Conservation (phyloP, 2,113 vertebrate genomes). For the Cyphomyrus plagiostoma region DNA sequence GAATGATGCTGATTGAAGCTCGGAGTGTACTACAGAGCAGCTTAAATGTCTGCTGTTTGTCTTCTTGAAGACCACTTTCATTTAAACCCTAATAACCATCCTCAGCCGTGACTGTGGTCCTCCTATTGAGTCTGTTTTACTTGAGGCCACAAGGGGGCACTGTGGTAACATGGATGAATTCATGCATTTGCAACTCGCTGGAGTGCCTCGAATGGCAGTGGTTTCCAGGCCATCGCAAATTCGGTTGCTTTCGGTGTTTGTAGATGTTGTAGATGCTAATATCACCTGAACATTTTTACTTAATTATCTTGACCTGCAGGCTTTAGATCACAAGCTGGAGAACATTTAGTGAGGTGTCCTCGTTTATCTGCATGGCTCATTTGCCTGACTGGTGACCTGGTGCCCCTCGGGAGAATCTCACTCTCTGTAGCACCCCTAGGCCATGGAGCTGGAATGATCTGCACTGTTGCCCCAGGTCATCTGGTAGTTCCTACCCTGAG, state of each 20-base stretch:
- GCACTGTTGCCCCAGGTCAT: neutral
- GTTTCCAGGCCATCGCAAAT: neutral
- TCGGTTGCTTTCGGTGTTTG: neutral
- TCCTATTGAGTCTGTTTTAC: neutral
- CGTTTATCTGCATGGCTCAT: neutral
- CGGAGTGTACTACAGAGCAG: neutral
- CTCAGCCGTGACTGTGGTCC: neutral
- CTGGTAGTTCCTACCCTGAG: neutral
- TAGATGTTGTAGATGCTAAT: neutral
- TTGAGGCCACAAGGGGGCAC: conserved; percentile 54
- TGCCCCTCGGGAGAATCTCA: neutral
- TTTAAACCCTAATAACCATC: neutral
- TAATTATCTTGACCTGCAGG: neutral
- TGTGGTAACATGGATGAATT: conserved; percentile 44
- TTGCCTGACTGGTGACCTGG: neutral
- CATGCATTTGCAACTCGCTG: neutral
- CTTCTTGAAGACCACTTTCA: neutral
- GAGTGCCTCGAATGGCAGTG: neutral
- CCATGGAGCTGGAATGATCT: neutral
- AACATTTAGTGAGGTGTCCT: neutral
- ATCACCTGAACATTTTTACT: neutral
- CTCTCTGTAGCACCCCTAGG: neutral
- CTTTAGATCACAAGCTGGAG: neutral
- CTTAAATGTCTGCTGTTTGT: conserved; percentile 1
- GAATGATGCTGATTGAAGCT: neutral